phyloP scores from a whole-genome alignment of 2,797 vertebrate species.

The Synanceia verrucosa region DNA sequence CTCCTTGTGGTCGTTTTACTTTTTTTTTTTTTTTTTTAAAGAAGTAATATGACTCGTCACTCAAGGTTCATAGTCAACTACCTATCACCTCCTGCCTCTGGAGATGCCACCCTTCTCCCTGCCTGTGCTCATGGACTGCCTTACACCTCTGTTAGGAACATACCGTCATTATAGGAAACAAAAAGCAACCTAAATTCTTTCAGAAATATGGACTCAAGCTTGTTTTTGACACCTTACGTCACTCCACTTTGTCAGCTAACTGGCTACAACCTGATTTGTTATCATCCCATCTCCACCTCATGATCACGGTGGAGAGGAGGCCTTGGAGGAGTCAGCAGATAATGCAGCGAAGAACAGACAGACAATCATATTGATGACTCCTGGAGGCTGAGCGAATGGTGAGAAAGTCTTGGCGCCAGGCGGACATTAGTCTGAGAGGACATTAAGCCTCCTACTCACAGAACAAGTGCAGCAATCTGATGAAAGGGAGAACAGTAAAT shows the following conservation, averaged over 20 bases:
- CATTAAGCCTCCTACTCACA: conserved; percentile 51
- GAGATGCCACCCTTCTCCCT: too few relatives aligned
- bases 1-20: neutral
- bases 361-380: conserved; percentile 51
- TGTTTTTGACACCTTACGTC: neutral
- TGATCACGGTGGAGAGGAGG: conserved; percentile 17
- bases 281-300: conserved; percentile 9
- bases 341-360: conserved; percentile 55
- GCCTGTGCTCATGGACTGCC: neutral
- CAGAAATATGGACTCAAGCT: neutral
- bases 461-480: conserved; percentile 34
- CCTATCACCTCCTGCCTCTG: neutral
- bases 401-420: conserved; percentile 63
- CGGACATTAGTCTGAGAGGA: conserved; percentile 53
- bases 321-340: conserved; percentile 49
- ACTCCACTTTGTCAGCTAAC: conserved; percentile 10
- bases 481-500: conserved; percentile 52
- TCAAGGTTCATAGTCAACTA: too few relatives aligned
- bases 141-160: neutral
- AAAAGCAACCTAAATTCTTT: neutral
- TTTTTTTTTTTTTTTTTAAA: too few relatives aligned
- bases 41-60: too few relatives aligned
- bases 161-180: neutral
- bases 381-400: conserved; percentile 43
- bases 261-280: conserved; percentile 31